Conservation (phyloP, 2,797 vertebrate species). For the Pangasius mekongensis region DNA sequence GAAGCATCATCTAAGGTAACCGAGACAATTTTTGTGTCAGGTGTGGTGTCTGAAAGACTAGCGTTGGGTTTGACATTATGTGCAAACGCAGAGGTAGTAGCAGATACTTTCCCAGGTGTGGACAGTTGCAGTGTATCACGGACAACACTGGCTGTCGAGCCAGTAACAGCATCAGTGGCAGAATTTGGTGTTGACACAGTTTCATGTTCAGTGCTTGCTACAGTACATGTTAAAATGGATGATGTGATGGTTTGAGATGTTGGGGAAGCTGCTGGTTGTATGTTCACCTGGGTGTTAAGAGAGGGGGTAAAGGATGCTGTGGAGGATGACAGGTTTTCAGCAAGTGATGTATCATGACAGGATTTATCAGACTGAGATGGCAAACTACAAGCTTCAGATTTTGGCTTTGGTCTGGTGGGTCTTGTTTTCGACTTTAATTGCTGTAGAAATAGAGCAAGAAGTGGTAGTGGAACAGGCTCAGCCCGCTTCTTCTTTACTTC, state of each 20-base stretch:
- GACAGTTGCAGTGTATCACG: slow-evolving; percentile 6
- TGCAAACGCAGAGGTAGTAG: slow-evolving; percentile 22
- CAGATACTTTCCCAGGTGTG: slow-evolving; percentile 9
- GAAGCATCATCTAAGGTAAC: not conserved
- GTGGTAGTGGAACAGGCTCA: slow-evolving; percentile 71
- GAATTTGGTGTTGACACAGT: slow-evolving; percentile 16
- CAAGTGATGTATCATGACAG: not conserved
- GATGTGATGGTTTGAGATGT: slow-evolving; percentile 8
- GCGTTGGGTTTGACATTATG: slow-evolving; percentile 17
- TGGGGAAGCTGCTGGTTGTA: not conserved
- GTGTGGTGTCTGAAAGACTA: not conserved
- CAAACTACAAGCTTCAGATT: slow-evolving; percentile 39
- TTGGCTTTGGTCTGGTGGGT: slow-evolving; percentile 54
- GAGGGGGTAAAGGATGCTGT: not conserved
- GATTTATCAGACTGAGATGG: slow-evolving; percentile 23
- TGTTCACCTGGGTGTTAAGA: slow-evolving; percentile 4
- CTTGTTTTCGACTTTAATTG: slow-evolving; percentile 72
- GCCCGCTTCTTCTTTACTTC: slow-evolving; percentile 70
- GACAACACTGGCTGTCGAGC: not conserved
- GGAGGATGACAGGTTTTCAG: slow-evolving; percentile 19
- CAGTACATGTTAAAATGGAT: slow-evolving; percentile 23
- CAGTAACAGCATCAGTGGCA: not conserved
- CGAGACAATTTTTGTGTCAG: slow-evolving; percentile 18
- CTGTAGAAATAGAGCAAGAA: slow-evolving; percentile 77
- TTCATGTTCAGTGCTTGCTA: not conserved